Base-by-base conservation (phyloP, 1,140 invertebrate genomes). In the Neelides sp. region DNA sequence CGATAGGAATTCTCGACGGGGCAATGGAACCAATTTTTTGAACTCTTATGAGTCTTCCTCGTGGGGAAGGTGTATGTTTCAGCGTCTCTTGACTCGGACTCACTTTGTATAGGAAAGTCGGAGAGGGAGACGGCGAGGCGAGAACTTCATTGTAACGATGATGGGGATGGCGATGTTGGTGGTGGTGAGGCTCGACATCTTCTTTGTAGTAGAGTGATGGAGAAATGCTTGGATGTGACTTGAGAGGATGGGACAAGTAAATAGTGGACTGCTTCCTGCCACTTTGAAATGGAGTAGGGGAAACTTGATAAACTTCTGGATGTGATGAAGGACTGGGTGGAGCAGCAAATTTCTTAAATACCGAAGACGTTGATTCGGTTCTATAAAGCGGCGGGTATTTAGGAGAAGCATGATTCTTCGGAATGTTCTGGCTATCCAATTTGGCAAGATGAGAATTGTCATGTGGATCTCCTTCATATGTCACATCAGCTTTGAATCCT, bases 401-500 rank as follows among this genome's bases (percentile, higher is more conserved):
- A 8, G 15, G 30, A 10, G 8, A 34, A 34, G 30, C 8, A 8
- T 34, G 30, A 15, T 34, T 34, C 15, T 8, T 15, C 15, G 30
- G 30, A 15, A 34, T 34, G 30, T 8, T 34, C 36, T 32, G 23
- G 34, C 3, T 5, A 24, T 22, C 10, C 4, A 13, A 4, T 4
- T 40, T 49, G 47, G n/a, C 2, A 19, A 39, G 35, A n/a, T 48
- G 7, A 4, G 17, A 23, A 47, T 35, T 13, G 13, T 35, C 32
- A 49, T 23, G 8, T 39, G 35, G 34, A 27, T 78, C 75, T 3
- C 80, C 81, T 61, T 82, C 79, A 62, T 84, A 85, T 52, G 77
- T 74, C 2, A 85, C 81, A 51, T 83, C 78, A n/a, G 82, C 82
- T 63, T 83, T 80, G 68, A 80, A 85, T 7, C 82, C 82, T 5